A percentile compares a stretch with the other conserved stretches of the same genome.
Evolutionary conservation across 2,888 invertebrate species (phyloP).

Genomic region (Amphipoea lucens): DNA sequence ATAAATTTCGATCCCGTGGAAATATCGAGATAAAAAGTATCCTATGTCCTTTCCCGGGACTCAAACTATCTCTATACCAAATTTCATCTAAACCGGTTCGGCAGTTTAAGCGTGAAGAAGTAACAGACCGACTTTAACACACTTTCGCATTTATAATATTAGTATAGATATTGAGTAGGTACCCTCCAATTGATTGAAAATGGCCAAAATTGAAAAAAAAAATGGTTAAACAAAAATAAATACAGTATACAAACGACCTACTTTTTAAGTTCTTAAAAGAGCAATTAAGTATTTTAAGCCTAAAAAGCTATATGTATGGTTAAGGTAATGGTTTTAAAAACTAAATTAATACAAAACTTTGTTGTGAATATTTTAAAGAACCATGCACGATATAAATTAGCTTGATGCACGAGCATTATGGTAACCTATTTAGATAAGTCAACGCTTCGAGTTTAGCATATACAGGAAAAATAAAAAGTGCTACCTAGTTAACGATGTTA

Average conservation of each 20-base stretch:
- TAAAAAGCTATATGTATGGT: slow-evolving; percentile 10
- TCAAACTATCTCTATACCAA: too few relatives aligned
- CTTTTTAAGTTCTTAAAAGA: background rate
- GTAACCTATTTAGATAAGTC: slow-evolving; percentile 52
- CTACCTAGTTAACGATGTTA: background rate
- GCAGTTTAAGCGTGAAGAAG: too few relatives aligned
- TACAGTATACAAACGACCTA: background rate
- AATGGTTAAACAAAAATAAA: background rate
- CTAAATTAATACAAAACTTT: slow-evolving; percentile 12
- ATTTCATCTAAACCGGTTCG: too few relatives aligned
- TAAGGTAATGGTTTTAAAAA: slow-evolving; percentile 31
- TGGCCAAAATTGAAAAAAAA: background rate
- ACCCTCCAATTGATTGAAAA: background rate
- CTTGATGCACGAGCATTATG: slow-evolving; percentile 39
- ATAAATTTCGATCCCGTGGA: too few relatives aligned
- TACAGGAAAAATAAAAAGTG: slow-evolving; percentile 3
- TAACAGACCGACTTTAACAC: too few relatives aligned
- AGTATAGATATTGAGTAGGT: background rate
- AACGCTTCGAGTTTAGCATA: slow-evolving; percentile 20
- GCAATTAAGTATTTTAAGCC: slow-evolving; percentile 6
- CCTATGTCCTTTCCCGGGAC: too few relatives aligned
- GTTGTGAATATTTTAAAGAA: slow-evolving; percentile 22
- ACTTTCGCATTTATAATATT: too few relatives aligned
- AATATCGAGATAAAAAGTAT: too few relatives aligned
- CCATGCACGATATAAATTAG: slow-evolving; percentile 29